phyloP scores from a whole-genome alignment of 2,888 invertebrate species.

The Tricholauxania praeusta region DNA sequence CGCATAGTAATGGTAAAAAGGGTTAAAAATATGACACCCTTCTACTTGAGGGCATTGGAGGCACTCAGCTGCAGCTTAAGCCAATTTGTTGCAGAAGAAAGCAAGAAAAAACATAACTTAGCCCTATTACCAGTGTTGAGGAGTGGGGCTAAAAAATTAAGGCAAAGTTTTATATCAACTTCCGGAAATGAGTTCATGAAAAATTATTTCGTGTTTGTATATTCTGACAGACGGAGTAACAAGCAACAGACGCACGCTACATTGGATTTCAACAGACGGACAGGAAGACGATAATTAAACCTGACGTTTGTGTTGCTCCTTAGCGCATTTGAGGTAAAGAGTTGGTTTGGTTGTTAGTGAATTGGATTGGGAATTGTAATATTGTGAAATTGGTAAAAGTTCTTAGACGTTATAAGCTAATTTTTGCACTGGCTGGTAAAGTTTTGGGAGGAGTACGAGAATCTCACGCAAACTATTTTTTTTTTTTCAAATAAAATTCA shows the following conservation, averaged over 20 bases:
- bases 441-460: too few species aligned
- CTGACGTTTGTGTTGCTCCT: constrained; percentile 44
- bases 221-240: constrained; percentile 34
- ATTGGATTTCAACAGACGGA: not conserved
- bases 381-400: too few species aligned
- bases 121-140: constrained; percentile 40
- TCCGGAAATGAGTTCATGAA: constrained; percentile 49
- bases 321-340: not conserved
- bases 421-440: too few species aligned
- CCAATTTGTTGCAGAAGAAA: constrained; percentile 53
- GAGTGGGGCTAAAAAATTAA: constrained; percentile 11
- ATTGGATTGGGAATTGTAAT: not conserved
- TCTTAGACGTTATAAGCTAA: too few species aligned
- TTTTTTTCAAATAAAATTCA: too few species aligned
- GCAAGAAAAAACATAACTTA: constrained; percentile 45
- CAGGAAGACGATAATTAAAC: constrained; percentile 49
- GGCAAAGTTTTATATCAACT: constrained; percentile 31
- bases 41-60: too few species aligned
- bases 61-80: constrained; percentile 58
- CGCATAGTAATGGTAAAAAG: not conserved
- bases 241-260: not conserved
- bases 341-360: not conserved
- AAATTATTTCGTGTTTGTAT: constrained; percentile 48
- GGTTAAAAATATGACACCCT: constrained; percentile 51
- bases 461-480: too few species aligned